Percentiles rank a stretch among this genome's conserved stretches.
Conservation (phyloP, 2,113 vertebrate genomes). For the Dryoscopus gambensis region DNA sequence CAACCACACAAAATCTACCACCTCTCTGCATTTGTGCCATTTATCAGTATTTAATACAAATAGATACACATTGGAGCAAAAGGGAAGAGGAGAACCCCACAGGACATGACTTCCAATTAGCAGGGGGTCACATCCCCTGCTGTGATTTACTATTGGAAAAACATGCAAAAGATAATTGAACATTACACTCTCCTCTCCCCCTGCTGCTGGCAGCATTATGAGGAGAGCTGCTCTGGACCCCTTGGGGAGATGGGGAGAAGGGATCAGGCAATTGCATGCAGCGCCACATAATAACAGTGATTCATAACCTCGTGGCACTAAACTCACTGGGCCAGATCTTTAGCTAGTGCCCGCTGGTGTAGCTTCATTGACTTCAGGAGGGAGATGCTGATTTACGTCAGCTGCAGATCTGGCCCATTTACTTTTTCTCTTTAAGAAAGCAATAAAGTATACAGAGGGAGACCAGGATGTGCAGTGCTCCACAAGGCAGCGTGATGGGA, state of each 20-base stretch:
- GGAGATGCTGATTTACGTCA: conserved; percentile 19
- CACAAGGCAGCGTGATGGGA: background rate
- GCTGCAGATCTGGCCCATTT: conserved; percentile 40
- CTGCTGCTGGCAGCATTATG: background rate
- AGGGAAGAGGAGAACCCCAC: conserved; percentile 13
- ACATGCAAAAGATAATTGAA: conserved; percentile 61
- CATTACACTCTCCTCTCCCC: conserved; percentile 35
- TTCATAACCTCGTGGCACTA: conserved; percentile 43
- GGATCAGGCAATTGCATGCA: conserved; percentile 21
- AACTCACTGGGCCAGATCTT: conserved; percentile 57
- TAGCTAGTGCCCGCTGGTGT: conserved; percentile 44
- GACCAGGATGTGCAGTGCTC: background rate
- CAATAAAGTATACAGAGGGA: conserved; percentile 4
- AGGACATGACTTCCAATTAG: conserved; percentile 59
- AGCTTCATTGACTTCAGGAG: conserved; percentile 18
- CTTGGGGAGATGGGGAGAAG: conserved; percentile 14
- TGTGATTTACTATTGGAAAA: conserved; percentile 59
- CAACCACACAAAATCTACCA: background rate
- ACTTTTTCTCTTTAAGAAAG: conserved; percentile 38
- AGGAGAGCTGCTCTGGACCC: background rate
- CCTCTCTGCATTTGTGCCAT: background rate
- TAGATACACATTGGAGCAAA: background rate
- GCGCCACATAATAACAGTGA: conserved; percentile 35
- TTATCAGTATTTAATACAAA: conserved; percentile 58
- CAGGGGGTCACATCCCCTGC: conserved; percentile 33